Evolutionary conservation across 2,888 invertebrate genomes (phyloP).

Genomic region (Cacoxenus indagator): DNA sequence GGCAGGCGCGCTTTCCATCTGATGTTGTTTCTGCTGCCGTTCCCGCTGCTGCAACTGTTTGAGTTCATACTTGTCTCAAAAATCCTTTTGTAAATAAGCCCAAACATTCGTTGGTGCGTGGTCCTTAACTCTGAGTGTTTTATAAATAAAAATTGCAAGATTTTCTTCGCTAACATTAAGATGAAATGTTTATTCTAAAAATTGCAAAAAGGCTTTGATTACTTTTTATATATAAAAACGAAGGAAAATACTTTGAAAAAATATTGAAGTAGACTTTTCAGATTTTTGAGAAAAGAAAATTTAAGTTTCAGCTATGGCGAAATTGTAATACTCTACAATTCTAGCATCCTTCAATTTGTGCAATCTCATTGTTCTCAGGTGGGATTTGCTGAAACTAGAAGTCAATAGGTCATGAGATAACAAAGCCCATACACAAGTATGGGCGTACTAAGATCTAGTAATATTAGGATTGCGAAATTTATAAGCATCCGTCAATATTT

Average conservation of each 20-base stretch:
- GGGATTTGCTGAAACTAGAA: too few relatives aligned
- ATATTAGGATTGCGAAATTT: too few relatives aligned
- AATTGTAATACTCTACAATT: too few relatives aligned
- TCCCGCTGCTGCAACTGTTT: slow-evolving; percentile 1
- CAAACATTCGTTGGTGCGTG: slow-evolving; percentile 9
- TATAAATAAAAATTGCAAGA: slow-evolving; percentile 7
- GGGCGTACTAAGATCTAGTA: too few relatives aligned
- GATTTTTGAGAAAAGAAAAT: too few relatives aligned
- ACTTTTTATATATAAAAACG: background rate
- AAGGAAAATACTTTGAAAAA: background rate
- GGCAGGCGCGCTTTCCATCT: slow-evolving; percentile 20
- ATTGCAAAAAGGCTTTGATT: background rate
- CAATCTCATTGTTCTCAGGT: too few relatives aligned
- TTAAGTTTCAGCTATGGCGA: too few relatives aligned
- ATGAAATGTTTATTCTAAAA: background rate
- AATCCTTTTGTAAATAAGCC: slow-evolving; percentile 55
- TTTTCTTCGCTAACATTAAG: background rate
- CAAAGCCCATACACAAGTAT: too few relatives aligned
- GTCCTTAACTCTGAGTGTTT: slow-evolving; percentile 2
- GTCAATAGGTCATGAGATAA: too few relatives aligned
- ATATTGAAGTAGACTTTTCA: background rate
- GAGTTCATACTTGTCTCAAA: slow-evolving; percentile 43
- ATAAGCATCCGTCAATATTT: too few relatives aligned
- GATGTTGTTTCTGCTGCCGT: background rate
- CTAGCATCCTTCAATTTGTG: too few relatives aligned